These are phyloP conservation scores for Apteryx owenii DNA, from an alignment of 2,113 vertebrate genomes.

Conservation along the genomic window DNA sequence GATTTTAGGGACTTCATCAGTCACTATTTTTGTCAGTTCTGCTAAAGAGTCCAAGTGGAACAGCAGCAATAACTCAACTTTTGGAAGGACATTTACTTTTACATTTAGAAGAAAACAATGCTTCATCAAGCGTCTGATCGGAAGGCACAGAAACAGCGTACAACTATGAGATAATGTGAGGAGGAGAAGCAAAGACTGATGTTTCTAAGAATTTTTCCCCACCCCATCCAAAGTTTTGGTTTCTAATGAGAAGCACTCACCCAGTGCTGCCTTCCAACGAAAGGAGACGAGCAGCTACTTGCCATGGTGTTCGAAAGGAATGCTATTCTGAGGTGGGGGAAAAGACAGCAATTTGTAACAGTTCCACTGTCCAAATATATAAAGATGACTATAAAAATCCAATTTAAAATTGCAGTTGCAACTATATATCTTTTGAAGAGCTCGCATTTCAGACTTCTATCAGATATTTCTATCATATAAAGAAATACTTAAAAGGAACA, in stretches of 20 bases:
- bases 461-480: background rate
- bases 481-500: slow-evolving; percentile 6
- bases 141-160: background rate
- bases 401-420: slow-evolving; percentile 16
- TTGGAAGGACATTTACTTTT: background rate
- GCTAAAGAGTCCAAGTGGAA: slow-evolving; percentile 10
- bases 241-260: slow-evolving; percentile 82
- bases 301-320: slow-evolving; percentile 97
- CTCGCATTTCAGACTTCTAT: background rate
- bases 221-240: slow-evolving; percentile 46
- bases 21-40: background rate
- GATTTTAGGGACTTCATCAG: background rate
- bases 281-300: slow-evolving; percentile 93
- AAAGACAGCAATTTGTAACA: slow-evolving; percentile 85
- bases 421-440: slow-evolving; percentile 10
- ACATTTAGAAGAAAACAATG: background rate
- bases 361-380: slow-evolving; percentile 46
- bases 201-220: slow-evolving; percentile 35
- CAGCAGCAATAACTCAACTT: background rate
- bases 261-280: slow-evolving; percentile 88
- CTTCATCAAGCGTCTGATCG: slow-evolving; percentile 12
- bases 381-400: slow-evolving; percentile 48
- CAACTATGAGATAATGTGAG: background rate
- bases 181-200: background rate
- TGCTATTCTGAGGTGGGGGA: slow-evolving; percentile 96